Evolutionary conservation across 2,113 vertebrate species (phyloP).

Genomic region (Myocastor coypus): DNA sequence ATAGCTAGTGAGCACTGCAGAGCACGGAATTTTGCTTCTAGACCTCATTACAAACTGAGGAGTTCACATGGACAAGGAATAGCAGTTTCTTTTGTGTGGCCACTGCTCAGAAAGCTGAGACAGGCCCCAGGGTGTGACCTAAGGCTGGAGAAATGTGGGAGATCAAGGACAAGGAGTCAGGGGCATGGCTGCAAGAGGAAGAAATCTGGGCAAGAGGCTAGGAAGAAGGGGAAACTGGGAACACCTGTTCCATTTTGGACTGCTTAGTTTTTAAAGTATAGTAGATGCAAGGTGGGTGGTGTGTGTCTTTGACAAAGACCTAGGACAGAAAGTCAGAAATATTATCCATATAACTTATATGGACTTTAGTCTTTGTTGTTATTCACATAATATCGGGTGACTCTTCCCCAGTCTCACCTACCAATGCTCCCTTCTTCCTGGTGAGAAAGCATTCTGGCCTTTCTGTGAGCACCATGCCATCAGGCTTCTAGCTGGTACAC

Average conservation of each 20-base stretch:
- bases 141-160: neutral
- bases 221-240: neutral
- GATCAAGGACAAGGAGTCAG: neutral
- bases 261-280: neutral
- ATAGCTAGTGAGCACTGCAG: neutral
- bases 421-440: neutral
- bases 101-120: neutral
- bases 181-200: neutral
- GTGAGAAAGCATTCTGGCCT: neutral
- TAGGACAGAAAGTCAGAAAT: neutral
- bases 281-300: neutral
- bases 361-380: neutral
- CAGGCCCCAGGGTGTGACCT: neutral
- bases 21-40: neutral
- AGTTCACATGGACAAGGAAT: neutral
- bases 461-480: neutral
- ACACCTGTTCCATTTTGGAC: neutral
- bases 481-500: neutral
- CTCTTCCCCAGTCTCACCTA: neutral
- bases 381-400: neutral
- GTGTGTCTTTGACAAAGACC: neutral
- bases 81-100: neutral
- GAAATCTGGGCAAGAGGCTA: neutral
- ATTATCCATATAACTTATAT: neutral
- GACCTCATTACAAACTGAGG: neutral